A percentile compares a stretch with the other conserved stretches of the same genome.
Evolutionary conservation across 2,113 vertebrate genomes (phyloP).

Genomic region (Plotosus lineatus): DNA sequence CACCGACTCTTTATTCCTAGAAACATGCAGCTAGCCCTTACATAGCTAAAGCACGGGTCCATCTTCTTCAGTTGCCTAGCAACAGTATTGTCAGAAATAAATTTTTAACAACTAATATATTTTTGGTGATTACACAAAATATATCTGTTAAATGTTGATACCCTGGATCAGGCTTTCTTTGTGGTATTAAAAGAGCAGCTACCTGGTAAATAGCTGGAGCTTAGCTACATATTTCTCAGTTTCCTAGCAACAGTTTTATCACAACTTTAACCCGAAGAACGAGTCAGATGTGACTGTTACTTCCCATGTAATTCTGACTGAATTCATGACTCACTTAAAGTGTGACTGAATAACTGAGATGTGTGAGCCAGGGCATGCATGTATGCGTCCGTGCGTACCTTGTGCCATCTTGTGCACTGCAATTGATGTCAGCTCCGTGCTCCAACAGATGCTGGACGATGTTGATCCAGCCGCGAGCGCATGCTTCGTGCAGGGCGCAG

Average conservation of each 20-base stretch:
- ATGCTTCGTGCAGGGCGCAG: slow-evolving; percentile 91
- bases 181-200: background rate
- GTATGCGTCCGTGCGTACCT: slow-evolving; percentile 70
- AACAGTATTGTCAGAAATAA: too few relatives aligned
- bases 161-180: background rate
- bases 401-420: slow-evolving; percentile 94
- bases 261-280: background rate
- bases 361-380: slow-evolving; percentile 12
- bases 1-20: too few relatives aligned
- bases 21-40: background rate
- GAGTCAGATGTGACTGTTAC: background rate
- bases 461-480: slow-evolving; percentile 87
- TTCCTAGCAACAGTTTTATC: slow-evolving; percentile 8
- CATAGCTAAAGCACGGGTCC: background rate
- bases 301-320: slow-evolving; percentile 1
- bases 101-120: too few relatives aligned
- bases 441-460: slow-evolving; percentile 89
- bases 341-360: background rate
- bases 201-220: background rate
- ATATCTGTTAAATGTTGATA: background rate
- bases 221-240: background rate
- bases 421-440: slow-evolving; percentile 92
- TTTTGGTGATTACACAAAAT: too few relatives aligned
- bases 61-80: background rate
- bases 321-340: slow-evolving; percentile 7